Evolutionary conservation across 2,797 vertebrate genomes (phyloP).

Genomic region (Platyrinchus mystaceus): DNA sequence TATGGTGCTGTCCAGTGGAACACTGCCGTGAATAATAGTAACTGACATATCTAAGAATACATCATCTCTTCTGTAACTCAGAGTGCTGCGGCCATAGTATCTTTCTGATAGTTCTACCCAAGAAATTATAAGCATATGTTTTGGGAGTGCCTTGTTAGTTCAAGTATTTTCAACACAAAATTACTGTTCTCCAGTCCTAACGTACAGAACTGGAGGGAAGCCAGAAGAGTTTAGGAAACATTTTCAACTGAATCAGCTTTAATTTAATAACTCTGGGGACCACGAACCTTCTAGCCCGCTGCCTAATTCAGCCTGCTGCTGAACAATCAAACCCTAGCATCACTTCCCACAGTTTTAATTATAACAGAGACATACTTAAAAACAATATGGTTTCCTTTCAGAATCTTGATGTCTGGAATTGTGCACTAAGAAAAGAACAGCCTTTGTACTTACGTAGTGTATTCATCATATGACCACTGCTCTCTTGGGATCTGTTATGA

Average conservation of each 20-base stretch:
- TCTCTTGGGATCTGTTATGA: slow-evolving; percentile 78
- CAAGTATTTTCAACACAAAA: slow-evolving; percentile 38
- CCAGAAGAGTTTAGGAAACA: slow-evolving; percentile 12
- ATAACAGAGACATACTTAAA: slow-evolving; percentile 56
- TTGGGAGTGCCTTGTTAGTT: not conserved
- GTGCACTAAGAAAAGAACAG: slow-evolving; percentile 52
- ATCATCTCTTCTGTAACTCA: not conserved
- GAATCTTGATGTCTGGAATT: slow-evolving; percentile 44
- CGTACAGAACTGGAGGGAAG: not conserved
- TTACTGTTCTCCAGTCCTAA: slow-evolving; percentile 18
- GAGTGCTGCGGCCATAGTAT: not conserved
- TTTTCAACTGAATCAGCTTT: slow-evolving; percentile 40
- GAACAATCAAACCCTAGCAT: slow-evolving; percentile 48
- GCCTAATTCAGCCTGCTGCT: slow-evolving; percentile 40
- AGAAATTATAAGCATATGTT: slow-evolving; percentile 22
- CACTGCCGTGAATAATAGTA: not conserved
- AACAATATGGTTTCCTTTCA: slow-evolving; percentile 59
- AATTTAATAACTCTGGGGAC: slow-evolving; percentile 41
- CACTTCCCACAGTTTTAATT: slow-evolving; percentile 60
- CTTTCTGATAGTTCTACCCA: not conserved
- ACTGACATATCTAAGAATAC: not conserved
- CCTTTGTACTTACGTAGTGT: slow-evolving; percentile 89
- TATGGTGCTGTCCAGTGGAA: not conserved
- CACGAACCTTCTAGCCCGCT: slow-evolving; percentile 6
- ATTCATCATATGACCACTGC: slow-evolving; percentile 85